Conservation (phyloP, 2,113 vertebrate genomes). For the Oryzias woworae region DNA sequence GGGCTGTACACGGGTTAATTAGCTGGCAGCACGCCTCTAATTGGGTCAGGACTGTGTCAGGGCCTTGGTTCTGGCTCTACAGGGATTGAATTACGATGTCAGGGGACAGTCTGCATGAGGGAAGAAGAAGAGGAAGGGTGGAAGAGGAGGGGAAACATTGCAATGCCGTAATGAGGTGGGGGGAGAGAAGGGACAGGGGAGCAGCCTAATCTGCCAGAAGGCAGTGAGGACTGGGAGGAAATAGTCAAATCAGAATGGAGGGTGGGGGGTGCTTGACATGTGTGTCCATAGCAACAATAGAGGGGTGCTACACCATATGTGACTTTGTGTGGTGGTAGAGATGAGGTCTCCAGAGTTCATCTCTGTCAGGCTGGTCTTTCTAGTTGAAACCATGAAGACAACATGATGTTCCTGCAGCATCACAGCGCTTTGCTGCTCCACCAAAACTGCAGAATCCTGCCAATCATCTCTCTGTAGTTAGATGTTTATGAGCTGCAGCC, state of each 20-base stretch:
- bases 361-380: neutral
- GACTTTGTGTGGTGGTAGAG: constrained; percentile 63
- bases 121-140: constrained; percentile 29
- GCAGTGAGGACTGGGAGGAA: constrained; percentile 53
- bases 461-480: too few species aligned
- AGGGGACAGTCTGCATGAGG: constrained; percentile 57
- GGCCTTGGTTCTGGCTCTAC: constrained; percentile 71
- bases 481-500: too few species aligned
- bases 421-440: too few species aligned
- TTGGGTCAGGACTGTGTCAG: constrained; percentile 78
- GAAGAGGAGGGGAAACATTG: too few species aligned
- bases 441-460: too few species aligned
- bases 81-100: constrained; percentile 77
- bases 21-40: constrained; percentile 74
- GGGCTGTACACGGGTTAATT: constrained; percentile 73
- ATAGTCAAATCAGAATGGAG: constrained; percentile 29
- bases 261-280: constrained; percentile 57
- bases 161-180: neutral
- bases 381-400: constrained; percentile 13
- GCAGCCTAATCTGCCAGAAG: constrained; percentile 67
- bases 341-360: constrained; percentile 41
- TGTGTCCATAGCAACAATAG: constrained; percentile 67
- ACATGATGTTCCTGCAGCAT: too few species aligned
- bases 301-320: constrained; percentile 64
- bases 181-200: constrained; percentile 28